phyloP scores from a whole-genome alignment of 2,888 invertebrate genomes.

The Athrips mouffetella region DNA sequence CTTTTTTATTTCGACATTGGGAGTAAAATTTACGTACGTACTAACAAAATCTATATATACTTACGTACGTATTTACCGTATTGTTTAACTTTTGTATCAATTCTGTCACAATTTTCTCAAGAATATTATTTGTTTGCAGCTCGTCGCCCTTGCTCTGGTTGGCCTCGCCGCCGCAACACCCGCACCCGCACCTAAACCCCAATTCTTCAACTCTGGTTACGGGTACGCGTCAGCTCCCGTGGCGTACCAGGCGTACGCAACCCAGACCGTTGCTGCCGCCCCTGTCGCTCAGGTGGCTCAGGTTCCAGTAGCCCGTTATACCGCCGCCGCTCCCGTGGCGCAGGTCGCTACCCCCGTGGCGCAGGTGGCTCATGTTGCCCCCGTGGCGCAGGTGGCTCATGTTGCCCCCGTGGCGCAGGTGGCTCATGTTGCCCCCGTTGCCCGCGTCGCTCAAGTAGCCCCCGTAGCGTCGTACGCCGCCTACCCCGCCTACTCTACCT shows the following conservation, averaged over 20 bases:
- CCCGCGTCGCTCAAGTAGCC: neutral
- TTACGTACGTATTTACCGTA: neutral
- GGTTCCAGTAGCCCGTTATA: neutral
- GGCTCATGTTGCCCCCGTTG: too few relatives aligned
- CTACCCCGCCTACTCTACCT: conserved; percentile 21
- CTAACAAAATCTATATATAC: neutral
- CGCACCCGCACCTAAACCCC: too few relatives aligned
- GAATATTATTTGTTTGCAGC: neutral
- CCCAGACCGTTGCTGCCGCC: neutral
- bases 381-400: too few relatives aligned
- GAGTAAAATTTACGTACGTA: neutral
- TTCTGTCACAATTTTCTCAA: neutral
- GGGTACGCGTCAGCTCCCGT: neutral
- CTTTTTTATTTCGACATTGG: neutral
- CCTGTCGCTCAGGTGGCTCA: conserved; percentile 11
- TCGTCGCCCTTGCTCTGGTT: neutral
- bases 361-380: conserved; percentile 11
- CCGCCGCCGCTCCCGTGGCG: conserved; percentile 1
- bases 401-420: too few relatives aligned
- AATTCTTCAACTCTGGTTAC: neutral
- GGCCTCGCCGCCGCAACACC: conserved; percentile 5
- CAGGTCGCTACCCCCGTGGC: too few relatives aligned
- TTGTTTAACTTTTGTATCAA: neutral
- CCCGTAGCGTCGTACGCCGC: conserved; percentile 20
- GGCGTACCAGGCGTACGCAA: neutral